Percentiles rank a stretch among this genome's conserved stretches.
These are phyloP conservation scores for Rhagonycha fulva DNA, from an alignment of 2,888 invertebrate species.

Conservation along the genomic window DNA sequence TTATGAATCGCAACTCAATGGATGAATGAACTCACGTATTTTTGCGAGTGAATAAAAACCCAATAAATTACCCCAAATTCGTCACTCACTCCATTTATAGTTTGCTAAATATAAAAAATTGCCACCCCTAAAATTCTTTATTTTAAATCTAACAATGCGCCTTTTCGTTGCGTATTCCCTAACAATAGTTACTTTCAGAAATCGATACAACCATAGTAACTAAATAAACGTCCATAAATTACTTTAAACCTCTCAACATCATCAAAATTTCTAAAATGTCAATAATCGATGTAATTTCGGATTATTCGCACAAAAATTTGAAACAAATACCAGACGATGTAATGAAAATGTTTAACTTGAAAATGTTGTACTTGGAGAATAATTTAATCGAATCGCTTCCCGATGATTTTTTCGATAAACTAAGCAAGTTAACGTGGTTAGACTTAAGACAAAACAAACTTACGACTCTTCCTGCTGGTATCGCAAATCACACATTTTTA, in stretches of 20 bases:
- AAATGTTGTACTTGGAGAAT: slow-evolving; percentile 62
- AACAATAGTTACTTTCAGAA: background rate
- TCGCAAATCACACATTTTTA: slow-evolving; percentile 62
- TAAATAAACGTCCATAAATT: slow-evolving; percentile 4
- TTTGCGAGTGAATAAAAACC: slow-evolving; percentile 29
- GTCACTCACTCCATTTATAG: slow-evolving; percentile 21
- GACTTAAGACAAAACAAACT: slow-evolving; percentile 68
- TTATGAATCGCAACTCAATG: slow-evolving; percentile 25
- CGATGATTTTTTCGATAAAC: slow-evolving; percentile 61
- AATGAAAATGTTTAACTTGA: slow-evolving; percentile 47
- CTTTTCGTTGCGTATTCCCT: background rate
- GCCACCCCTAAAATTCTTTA: background rate
- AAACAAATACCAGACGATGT: slow-evolving; percentile 44
- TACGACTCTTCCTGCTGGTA: slow-evolving; percentile 59
- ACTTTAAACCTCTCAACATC: background rate
- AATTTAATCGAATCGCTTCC: slow-evolving; percentile 62
- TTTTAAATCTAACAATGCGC: background rate
- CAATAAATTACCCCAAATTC: slow-evolving; percentile 32
- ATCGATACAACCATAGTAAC: slow-evolving; percentile 15
- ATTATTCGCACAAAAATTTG: slow-evolving; percentile 48
- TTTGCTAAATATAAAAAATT: background rate
- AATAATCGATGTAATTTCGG: slow-evolving; percentile 49
- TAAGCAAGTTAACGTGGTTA: slow-evolving; percentile 65
- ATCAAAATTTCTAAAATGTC: slow-evolving; percentile 37
- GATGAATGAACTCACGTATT: slow-evolving; percentile 26